A percentile compares a stretch with the other conserved stretches of the same genome.
Conservation (phyloP, 1,140 invertebrate genomes). For the Xylocopa sonorina region DNA sequence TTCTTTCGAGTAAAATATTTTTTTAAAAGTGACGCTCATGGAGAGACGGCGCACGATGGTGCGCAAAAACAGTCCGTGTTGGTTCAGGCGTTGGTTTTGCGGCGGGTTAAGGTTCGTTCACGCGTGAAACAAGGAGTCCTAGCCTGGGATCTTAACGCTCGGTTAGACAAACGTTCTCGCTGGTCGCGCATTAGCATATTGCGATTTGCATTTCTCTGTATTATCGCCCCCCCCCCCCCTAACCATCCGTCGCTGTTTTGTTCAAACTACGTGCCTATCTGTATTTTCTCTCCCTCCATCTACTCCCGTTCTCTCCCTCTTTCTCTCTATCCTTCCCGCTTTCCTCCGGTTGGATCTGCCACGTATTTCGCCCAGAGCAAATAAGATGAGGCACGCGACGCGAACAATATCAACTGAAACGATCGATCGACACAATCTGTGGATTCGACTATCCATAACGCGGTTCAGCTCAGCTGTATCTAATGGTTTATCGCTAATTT, state of each 20-base stretch:
- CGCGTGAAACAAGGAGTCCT: constrained; percentile 75
- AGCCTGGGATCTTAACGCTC: constrained; percentile 64
- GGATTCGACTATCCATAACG: background rate
- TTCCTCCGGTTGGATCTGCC: background rate
- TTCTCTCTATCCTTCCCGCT: background rate
- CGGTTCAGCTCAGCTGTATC: background rate
- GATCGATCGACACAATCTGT: background rate
- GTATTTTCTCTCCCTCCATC: no score
- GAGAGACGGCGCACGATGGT: constrained; percentile 26
- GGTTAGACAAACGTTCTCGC: constrained; percentile 68
- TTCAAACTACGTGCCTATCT: background rate
- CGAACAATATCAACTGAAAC: background rate
- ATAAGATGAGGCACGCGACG: constrained; percentile 31
- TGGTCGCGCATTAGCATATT: constrained; percentile 66
- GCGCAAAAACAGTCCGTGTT: constrained; percentile 70
- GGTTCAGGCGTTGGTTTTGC: constrained; percentile 74
- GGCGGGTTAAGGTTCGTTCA: constrained; percentile 74
- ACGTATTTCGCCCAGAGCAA: constrained; percentile 35
- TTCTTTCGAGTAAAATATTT: no score
- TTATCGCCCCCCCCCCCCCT: constrained; percentile 15
- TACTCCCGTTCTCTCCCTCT: background rate
- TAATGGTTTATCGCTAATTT: constrained; percentile 5
- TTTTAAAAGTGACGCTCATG: no score
- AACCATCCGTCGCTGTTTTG: background rate
- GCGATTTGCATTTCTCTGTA: constrained; percentile 64